Evolutionary conservation across 2,888 invertebrate species (phyloP), one percentile per base, ranked within the genome.

Genomic region (Isotomurus palustris): DNA sequence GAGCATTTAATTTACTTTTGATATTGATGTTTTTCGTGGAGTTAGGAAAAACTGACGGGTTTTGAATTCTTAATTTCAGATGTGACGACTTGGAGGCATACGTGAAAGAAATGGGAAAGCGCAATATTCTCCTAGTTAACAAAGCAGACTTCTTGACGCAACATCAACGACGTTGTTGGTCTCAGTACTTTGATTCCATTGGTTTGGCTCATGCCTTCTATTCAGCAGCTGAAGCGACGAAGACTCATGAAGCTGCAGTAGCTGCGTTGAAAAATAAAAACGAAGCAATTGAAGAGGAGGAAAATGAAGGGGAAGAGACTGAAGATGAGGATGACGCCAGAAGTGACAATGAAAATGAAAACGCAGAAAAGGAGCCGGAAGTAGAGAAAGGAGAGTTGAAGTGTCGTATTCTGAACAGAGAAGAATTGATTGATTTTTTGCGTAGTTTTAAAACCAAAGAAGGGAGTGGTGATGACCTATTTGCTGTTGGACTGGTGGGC

Each of bases 401-500:
- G 5, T 43, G n/a, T 27, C 28, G 27, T 24, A 57, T 67, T 21
- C 78, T 88, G 59, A 82, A 80, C 24, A 82, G 87, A 58, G 80
- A 83, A 29, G 83, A 85, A 70, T 76, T 95, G 27, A 81, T 93
- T 49, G 77, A 81, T 35, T 79, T 89, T 17, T 83, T 95, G 58
- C 84, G 82, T 70, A 78, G 77, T 8, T 76, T 87, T 21, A 81
- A 83, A 58, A 32, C 43, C 19, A 32, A 32, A 10, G 72, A 71
- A 56, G 62, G 62, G 21, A 48, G 28, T 10, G 55, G 66, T 14
- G 59, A 60, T 19, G 70, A 78, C n/a, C 74, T 85, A 28, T 81
- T 86, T 6, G 90, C 90, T n/a, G 83, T 94, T 57, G 94, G 95
- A 6, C 81, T 95, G 75, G 95, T 99, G 57, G 99, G 99, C 1